Percentiles rank a stretch among this genome's conserved stretches.
Evolutionary conservation across 2,888 invertebrate genomes (phyloP).

Genomic region (Drosophila fungiperda): DNA sequence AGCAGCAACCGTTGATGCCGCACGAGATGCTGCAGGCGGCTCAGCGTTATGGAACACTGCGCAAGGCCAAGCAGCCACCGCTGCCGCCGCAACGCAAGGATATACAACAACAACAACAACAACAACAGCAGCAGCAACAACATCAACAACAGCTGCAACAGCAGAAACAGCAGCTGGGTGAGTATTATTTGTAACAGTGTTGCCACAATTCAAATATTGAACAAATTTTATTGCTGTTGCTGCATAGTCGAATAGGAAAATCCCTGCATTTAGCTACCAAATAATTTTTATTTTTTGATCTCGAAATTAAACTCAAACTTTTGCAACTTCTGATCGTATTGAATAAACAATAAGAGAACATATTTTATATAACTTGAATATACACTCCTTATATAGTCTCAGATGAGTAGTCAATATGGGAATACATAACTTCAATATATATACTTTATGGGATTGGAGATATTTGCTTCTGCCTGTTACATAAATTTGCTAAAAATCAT

Average conservation of each 20-base stretch:
- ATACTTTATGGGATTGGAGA: background rate
- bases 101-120: slow-evolving; percentile 69
- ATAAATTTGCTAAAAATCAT: background rate
- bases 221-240: background rate
- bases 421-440: background rate
- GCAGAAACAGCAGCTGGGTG: slow-evolving; percentile 73
- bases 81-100: slow-evolving; percentile 77
- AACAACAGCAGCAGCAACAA: slow-evolving; percentile 59
- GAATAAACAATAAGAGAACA: background rate
- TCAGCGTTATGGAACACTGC: slow-evolving; percentile 79
- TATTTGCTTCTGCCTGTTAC: background rate
- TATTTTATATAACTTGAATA: background rate
- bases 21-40: slow-evolving; percentile 75
- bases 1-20: slow-evolving; percentile 55
- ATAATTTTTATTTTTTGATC: background rate
- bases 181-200: slow-evolving; percentile 37
- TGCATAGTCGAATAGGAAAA: background rate
- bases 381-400: background rate
- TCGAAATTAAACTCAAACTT: too few relatives aligned
- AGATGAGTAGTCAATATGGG: background rate
- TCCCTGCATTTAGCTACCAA: background rate
- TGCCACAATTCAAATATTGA: background rate
- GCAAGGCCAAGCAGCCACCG: slow-evolving; percentile 78
- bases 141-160: slow-evolving; percentile 64
- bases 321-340: too few relatives aligned